phyloP scores from a whole-genome alignment of 2,888 invertebrate species.

The Melikaiella ostensackeni region DNA sequence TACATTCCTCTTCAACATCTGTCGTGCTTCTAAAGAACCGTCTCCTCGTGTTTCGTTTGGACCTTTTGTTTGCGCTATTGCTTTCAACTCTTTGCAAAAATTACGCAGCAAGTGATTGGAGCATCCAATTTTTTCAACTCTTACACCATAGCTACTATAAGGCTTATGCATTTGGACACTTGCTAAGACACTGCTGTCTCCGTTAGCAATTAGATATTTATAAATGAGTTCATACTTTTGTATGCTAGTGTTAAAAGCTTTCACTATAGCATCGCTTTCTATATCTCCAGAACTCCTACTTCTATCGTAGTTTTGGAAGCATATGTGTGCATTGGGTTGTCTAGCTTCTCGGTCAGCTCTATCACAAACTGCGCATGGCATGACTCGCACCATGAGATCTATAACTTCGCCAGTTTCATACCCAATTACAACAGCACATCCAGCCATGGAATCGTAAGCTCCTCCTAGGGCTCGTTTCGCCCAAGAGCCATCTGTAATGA shows the following conservation, averaged over 20 bases:
- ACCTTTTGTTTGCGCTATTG: background rate
- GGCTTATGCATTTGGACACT: slow-evolving; percentile 38
- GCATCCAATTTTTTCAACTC: slow-evolving; percentile 44
- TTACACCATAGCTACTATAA: slow-evolving; percentile 32
- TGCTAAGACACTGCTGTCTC: slow-evolving; percentile 46
- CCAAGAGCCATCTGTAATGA: slow-evolving; percentile 54
- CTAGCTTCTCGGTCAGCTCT: slow-evolving; percentile 25
- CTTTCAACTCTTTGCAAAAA: slow-evolving; percentile 18
- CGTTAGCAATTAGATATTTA: slow-evolving; percentile 45
- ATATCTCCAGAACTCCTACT: slow-evolving; percentile 60
- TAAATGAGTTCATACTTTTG: slow-evolving; percentile 46
- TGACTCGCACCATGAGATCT: slow-evolving; percentile 59
- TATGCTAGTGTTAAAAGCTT: slow-evolving; percentile 52
- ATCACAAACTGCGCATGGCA: slow-evolving; percentile 56
- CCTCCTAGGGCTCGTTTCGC: slow-evolving; percentile 53
- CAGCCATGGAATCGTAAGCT: slow-evolving; percentile 51
- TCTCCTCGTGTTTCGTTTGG: background rate
- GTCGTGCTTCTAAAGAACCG: background rate
- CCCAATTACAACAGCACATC: slow-evolving; percentile 51
- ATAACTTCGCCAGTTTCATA: slow-evolving; percentile 55
- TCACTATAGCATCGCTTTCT: slow-evolving; percentile 52
- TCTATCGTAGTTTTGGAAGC: slow-evolving; percentile 61
- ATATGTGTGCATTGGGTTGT: slow-evolving; percentile 23
- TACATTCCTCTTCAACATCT: background rate
- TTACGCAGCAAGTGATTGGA: no score